Percentiles rank a stretch among this genome's conserved stretches.
Conservation (phyloP, 1,140 invertebrate genomes). For the Ostrea denselamellosa region DNA sequence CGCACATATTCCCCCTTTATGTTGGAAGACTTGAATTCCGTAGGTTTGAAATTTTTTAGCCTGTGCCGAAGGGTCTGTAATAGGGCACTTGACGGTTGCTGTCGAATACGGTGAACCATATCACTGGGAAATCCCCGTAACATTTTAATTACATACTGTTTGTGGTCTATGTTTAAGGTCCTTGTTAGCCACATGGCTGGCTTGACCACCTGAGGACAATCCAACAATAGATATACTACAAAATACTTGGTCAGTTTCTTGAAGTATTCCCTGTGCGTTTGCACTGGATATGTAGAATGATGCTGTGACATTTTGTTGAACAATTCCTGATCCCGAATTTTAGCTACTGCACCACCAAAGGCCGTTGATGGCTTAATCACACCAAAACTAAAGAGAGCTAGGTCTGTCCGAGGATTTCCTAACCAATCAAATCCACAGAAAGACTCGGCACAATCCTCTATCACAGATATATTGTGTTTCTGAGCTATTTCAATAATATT, state of each 20-base stretch:
- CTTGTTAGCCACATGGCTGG: slow-evolving; percentile 62
- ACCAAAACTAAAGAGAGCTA: slow-evolving; percentile 78
- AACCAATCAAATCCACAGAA: slow-evolving; percentile 76
- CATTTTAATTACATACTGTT: slow-evolving; percentile 67
- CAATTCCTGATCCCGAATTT: slow-evolving; percentile 70
- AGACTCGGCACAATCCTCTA: slow-evolving; percentile 78
- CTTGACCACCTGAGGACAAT: slow-evolving; percentile 69
- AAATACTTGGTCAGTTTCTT: slow-evolving; percentile 75
- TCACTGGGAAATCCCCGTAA: slow-evolving; percentile 76
- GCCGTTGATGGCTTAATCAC: slow-evolving; percentile 77
- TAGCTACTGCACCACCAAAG: slow-evolving; percentile 77
- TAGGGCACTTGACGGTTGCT: slow-evolving; percentile 74
- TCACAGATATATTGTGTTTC: slow-evolving; percentile 68
- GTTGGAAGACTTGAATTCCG: slow-evolving; percentile 62
- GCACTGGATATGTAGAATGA: slow-evolving; percentile 67
- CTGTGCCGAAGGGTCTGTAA: slow-evolving; percentile 69
- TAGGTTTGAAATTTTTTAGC: slow-evolving; percentile 63
- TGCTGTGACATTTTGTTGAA: slow-evolving; percentile 70
- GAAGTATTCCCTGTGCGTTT: slow-evolving; percentile 70
- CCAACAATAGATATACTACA: slow-evolving; percentile 68
- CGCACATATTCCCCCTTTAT: slow-evolving; percentile 76
- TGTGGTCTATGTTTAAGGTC: slow-evolving; percentile 71
- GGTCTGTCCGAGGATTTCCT: slow-evolving; percentile 74
- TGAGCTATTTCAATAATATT: slow-evolving; percentile 73
- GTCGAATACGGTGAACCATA: slow-evolving; percentile 71